phyloP scores from a whole-genome alignment of 2,888 invertebrate species.

The Sarcophaga carnaria region DNA sequence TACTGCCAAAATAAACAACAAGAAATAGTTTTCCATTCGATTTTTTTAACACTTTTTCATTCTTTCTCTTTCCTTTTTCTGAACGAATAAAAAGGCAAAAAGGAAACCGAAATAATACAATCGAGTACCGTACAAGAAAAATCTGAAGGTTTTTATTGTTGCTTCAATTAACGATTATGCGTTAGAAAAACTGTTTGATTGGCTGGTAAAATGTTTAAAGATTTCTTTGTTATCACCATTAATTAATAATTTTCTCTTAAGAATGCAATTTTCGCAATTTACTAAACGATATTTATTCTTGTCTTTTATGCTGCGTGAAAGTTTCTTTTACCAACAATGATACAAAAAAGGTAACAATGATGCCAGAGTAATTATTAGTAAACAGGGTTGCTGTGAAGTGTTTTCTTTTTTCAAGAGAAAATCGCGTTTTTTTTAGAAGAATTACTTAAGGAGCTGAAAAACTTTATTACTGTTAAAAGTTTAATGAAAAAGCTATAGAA shows the following conservation, averaged over 20 bases:
- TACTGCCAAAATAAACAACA: not conserved
- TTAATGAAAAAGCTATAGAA: too few relatives aligned
- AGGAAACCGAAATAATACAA: not conserved
- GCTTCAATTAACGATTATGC: not conserved
- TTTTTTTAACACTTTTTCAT: not conserved
- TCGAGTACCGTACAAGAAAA: not conserved
- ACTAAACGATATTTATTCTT: conserved; percentile 6
- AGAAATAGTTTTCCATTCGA: not conserved
- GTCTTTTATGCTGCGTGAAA: conserved; percentile 16
- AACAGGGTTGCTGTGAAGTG: not conserved
- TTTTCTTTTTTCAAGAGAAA: not conserved
- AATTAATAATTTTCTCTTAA: conserved; percentile 9
- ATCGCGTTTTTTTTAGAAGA: too few relatives aligned
- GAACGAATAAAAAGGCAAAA: not conserved
- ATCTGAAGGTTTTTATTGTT: not conserved
- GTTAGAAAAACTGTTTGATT: not conserved
- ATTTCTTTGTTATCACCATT: conserved; percentile 7
- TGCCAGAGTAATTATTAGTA: not conserved
- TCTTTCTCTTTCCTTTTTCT: not conserved
- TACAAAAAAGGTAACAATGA: not conserved
- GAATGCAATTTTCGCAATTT: conserved; percentile 5
- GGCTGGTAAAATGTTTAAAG: not conserved
- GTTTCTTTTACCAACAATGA: conserved; percentile 35
- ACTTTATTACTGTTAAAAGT: too few relatives aligned
- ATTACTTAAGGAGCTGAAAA: too few relatives aligned